A percentile compares a stretch with the other conserved stretches of the same genome.
phyloP scores from a whole-genome alignment of 2,113 vertebrate species.

The Labeo rohita region DNA sequence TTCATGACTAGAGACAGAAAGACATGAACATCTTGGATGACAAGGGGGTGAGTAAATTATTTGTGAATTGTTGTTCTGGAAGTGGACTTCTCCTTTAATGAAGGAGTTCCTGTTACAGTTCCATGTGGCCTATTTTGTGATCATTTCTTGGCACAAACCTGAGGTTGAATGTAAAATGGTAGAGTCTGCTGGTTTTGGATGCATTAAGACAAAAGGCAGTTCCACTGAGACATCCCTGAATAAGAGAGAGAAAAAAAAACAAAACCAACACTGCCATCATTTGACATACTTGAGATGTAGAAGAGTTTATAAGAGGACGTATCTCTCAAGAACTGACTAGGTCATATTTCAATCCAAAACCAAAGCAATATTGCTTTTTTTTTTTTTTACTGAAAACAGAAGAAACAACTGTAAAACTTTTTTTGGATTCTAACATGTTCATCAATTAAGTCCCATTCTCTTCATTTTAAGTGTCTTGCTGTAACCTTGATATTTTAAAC shows the following conservation, averaged over 20 bases:
- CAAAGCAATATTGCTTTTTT: not conserved
- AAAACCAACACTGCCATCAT: not conserved
- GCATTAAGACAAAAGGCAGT: slow-evolving; percentile 91
- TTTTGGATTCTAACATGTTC: too few species aligned
- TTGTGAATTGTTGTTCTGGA: too few species aligned
- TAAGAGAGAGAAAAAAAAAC: slow-evolving; percentile 35
- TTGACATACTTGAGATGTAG: not conserved
- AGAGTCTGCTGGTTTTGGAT: slow-evolving; percentile 85
- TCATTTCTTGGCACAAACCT: slow-evolving; percentile 58
- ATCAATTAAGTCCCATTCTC: too few species aligned
- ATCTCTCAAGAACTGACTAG: not conserved
- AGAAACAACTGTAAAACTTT: too few species aligned
- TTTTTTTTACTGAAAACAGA: too few species aligned
- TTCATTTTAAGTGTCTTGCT: too few species aligned
- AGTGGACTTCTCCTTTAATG: too few species aligned
- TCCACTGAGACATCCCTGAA: slow-evolving; percentile 88
- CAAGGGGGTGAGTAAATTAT: too few species aligned
- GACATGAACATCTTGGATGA: too few species aligned
- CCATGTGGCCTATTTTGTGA: not conserved
- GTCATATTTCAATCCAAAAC: not conserved
- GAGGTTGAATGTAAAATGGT: slow-evolving; percentile 75
- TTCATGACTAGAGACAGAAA: too few species aligned
- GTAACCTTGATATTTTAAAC: too few species aligned
- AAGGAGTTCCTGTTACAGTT: not conserved
- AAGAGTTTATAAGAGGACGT: not conserved